Base-by-base conservation (phyloP, 2,797 vertebrate genomes). In the Gadopsis bispinosus region DNA sequence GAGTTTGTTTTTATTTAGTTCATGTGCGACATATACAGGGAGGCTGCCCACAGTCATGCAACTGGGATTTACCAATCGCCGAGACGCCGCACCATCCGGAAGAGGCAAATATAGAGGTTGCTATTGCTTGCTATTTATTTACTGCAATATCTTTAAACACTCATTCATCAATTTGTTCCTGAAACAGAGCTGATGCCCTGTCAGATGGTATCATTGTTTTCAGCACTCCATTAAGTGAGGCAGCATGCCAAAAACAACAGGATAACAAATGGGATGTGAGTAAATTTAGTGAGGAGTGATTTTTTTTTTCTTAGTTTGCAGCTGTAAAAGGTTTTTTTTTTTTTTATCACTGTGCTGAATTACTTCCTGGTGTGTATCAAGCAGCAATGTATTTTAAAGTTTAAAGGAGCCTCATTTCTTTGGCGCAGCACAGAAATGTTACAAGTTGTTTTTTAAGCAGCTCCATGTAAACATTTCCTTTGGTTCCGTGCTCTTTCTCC, bases 1-100 rank as follows among this genome's bases (percentile, higher is more conserved):
- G 81, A 81, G 78, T 89, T 91, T 89, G 87, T 92, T 92, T 94
- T 91, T 90, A 91, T 94, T 93, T 88, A 90, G 87, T 79, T 88
- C 77, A 73, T 86, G 83, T 88, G 90, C 83, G 70, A 89, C 90
- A 92, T 67, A 88, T 91, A 92, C 86, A 90, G 91, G 88, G 92
- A 94, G 73, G 83, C 83, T 85, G 66, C 82, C 91, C 89, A 83
- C 91, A 92, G 85, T 80, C 88, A 86, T 85, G 88, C 91, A 76
- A 73, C 69, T 48, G 68, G 77, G 83, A 89, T 87, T 78, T 67
- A 89, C 81, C 91, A 85, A 86, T 89, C 85, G 58, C 74, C 7
- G 61, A 78, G 65, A 65, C 80, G 81, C 82, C 68, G 26, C 79
- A 80, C 73, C 78, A 85, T 83, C 78, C 66, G 79, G 81, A 87